Percentiles rank a stretch among this genome's conserved stretches.
phyloP scores from a whole-genome alignment of 1,140 invertebrate species.

The Odontomachus brunneus region DNA sequence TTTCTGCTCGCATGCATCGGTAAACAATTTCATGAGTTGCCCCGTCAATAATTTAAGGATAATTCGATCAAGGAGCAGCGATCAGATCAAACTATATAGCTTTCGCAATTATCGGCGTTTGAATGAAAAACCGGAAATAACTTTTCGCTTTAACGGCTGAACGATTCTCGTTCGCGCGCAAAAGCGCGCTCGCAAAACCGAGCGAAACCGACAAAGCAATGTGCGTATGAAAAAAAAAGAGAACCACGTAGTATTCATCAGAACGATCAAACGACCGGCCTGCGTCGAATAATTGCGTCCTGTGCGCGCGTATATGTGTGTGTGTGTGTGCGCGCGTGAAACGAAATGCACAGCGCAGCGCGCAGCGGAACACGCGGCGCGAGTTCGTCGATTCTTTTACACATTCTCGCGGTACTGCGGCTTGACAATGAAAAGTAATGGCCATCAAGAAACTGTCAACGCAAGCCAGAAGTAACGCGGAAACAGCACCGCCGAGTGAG shows the following conservation, averaged over 20 bases:
- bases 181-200: not conserved
- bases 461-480: not conserved
- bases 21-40: conserved; percentile 3
- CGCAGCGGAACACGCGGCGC: not conserved
- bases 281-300: conserved; percentile 20
- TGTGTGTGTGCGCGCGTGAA: not conserved
- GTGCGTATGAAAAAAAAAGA: conserved; percentile 33
- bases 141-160: conserved; percentile 23
- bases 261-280: not conserved
- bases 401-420: not conserved
- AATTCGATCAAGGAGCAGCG: not conserved
- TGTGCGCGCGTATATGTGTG: not conserved
- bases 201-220: conserved; percentile 19
- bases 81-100: not conserved
- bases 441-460: conserved; percentile 50
- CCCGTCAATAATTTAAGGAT: not conserved
- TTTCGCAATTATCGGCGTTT: conserved; percentile 1
- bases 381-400: conserved; percentile 24
- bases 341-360: not conserved
- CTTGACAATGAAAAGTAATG: conserved; percentile 64
- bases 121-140: conserved; percentile 34
- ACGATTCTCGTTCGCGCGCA: not conserved
- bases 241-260: conserved; percentile 30
- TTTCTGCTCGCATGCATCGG: not conserved
- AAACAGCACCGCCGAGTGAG: conserved; percentile 11